phyloP scores from a whole-genome alignment of 2,113 vertebrate genomes.

The Synodontis membranacea region DNA sequence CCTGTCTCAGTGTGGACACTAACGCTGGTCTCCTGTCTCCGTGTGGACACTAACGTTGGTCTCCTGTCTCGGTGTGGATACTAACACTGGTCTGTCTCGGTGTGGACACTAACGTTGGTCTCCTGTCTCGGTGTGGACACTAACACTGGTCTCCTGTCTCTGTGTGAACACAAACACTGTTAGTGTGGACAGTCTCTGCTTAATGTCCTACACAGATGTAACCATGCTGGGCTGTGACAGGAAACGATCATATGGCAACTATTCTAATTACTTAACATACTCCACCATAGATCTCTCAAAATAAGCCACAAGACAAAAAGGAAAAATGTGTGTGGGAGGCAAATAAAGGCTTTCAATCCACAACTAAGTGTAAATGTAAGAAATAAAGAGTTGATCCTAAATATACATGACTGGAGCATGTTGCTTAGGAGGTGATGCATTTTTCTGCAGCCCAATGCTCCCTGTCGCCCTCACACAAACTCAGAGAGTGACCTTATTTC shows the following conservation, averaged over 20 bases:
- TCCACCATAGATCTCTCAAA: conserved; percentile 59
- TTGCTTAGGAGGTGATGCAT: conserved; percentile 45
- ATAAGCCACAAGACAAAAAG: conserved; percentile 62
- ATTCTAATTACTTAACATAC: conserved; percentile 66
- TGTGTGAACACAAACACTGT: neutral
- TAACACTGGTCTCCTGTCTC: neutral
- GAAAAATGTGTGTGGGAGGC: conserved; percentile 34
- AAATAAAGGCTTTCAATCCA: conserved; percentile 62
- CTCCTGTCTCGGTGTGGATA: neutral
- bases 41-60: neutral
- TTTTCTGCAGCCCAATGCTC: conserved; percentile 39
- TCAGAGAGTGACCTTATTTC: conserved; percentile 51
- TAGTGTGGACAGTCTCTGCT: conserved; percentile 5
- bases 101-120: neutral
- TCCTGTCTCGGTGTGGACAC: neutral
- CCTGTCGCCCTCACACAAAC: conserved; percentile 55
- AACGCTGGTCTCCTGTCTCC: neutral
- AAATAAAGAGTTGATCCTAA: conserved; percentile 57
- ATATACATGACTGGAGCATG: conserved; percentile 61
- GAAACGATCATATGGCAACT: conserved; percentile 64
- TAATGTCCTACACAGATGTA: conserved; percentile 60
- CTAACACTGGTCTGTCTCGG: neutral
- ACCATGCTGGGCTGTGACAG: conserved; percentile 49
- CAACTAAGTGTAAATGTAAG: conserved; percentile 58
- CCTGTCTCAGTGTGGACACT: neutral